These are phyloP conservation scores for Hoplias malabaricus DNA, from an alignment of 2,113 vertebrate genomes.

Conservation along the genomic window DNA sequence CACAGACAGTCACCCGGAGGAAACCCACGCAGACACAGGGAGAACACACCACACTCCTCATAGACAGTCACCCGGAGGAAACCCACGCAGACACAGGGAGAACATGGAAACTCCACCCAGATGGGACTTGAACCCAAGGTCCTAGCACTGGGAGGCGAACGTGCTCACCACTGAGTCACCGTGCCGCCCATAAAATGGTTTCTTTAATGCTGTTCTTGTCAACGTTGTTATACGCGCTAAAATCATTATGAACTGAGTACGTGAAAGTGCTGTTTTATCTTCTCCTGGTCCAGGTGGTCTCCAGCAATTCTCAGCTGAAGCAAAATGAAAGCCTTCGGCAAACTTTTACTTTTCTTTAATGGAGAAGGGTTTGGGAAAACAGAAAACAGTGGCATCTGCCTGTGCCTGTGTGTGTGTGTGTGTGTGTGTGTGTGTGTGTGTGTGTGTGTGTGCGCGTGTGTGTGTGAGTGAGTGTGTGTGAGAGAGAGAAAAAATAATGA, in stretches of 20 bases:
- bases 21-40: too few species aligned
- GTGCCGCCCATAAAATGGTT: too few species aligned
- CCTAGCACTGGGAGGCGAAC: too few species aligned
- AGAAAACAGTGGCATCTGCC: background rate
- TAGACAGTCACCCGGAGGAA: too few species aligned
- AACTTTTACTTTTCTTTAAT: constrained; percentile 8
- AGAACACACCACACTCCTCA: too few species aligned
- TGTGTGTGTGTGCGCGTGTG: background rate
- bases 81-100: too few species aligned
- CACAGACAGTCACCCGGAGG: too few species aligned
- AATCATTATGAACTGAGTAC: background rate
- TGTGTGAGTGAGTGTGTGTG: background rate
- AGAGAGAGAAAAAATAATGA: background rate
- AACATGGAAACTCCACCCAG: too few species aligned
- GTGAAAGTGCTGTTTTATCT: background rate
- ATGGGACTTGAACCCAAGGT: too few species aligned
- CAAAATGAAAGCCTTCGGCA: background rate
- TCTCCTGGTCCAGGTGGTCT: too few species aligned
- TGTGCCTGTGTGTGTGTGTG: background rate
- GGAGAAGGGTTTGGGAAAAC: background rate
- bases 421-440: constrained; percentile 9
- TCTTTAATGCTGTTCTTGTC: background rate
- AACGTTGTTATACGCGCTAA: background rate
- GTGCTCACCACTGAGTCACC: too few species aligned
- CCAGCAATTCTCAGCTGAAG: background rate